phyloP scores from a whole-genome alignment of 2,113 vertebrate genomes.

The Canis aureus region DNA sequence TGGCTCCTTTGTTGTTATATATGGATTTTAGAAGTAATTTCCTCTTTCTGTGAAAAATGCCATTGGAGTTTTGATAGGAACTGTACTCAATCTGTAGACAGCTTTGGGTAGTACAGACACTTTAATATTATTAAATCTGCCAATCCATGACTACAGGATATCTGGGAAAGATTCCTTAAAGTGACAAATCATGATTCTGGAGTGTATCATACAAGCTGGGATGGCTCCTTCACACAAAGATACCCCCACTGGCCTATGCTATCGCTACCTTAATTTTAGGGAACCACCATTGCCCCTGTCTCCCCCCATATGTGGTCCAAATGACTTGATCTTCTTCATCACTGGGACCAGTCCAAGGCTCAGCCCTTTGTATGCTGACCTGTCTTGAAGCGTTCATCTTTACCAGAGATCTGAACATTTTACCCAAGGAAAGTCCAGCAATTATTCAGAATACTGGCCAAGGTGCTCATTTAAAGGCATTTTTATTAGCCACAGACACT shows the following conservation, averaged over 20 bases:
- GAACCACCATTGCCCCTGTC: background rate
- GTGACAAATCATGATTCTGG: background rate
- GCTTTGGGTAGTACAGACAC: background rate
- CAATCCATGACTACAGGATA: background rate
- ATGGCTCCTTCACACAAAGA: background rate
- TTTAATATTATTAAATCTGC: background rate
- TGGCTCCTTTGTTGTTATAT: background rate
- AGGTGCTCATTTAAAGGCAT: background rate
- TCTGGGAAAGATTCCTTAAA: background rate
- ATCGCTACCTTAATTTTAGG: background rate
- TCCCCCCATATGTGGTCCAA: background rate
- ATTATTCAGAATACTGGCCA: background rate
- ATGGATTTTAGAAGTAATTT: background rate
- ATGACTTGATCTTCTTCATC: background rate
- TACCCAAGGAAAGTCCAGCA: background rate
- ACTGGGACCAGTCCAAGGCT: background rate
- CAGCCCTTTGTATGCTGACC: background rate
- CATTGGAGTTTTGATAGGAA: background rate
- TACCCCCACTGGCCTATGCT: background rate
- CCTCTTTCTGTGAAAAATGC: background rate
- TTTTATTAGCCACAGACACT: background rate
- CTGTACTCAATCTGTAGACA: background rate
- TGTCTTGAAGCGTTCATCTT: background rate
- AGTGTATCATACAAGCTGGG: background rate
- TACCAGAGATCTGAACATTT: conserved; percentile 11